Conservation (phyloP, 1,140 invertebrate species). For the Diorhabda sublineata region DNA sequence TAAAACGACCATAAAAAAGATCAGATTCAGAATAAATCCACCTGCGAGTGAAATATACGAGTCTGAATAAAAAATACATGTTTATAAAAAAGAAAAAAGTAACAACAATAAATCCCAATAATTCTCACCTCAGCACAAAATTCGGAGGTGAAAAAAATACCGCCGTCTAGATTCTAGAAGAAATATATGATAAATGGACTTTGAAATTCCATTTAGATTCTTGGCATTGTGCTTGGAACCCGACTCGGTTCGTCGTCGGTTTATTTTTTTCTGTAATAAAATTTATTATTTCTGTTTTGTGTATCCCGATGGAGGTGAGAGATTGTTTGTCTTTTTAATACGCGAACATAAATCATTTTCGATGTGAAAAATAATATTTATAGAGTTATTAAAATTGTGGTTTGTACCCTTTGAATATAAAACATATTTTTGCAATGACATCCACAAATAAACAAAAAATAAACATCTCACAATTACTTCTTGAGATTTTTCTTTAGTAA, state of each 20-base stretch:
- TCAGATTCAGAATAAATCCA: too few relatives aligned
- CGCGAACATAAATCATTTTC: constrained; percentile 15
- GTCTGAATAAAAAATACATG: background rate
- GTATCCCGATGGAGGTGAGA: constrained; percentile 15
- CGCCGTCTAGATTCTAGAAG: constrained; percentile 18
- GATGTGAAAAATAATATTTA: constrained; percentile 9
- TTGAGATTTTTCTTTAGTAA: too few relatives aligned
- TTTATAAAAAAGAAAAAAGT: background rate
- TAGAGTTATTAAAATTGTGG: constrained; percentile 7
- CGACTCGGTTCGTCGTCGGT: constrained; percentile 12
- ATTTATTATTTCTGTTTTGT: constrained; percentile 19
- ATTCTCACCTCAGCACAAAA: constrained; percentile 9
- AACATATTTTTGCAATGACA: background rate
- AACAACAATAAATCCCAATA: constrained; percentile 11
- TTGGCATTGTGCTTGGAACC: constrained; percentile 13
- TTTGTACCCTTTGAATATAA: background rate
- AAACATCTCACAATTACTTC: background rate
- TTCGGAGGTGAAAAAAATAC: constrained; percentile 8
- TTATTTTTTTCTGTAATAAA: constrained; percentile 16
- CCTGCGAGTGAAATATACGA: background rate
- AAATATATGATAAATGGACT: constrained; percentile 16
- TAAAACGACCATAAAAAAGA: too few relatives aligned
- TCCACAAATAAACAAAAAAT: background rate
- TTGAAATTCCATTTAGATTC: constrained; percentile 19
- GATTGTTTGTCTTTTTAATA: constrained; percentile 19